Base-by-base conservation (phyloP, 2,113 vertebrate genomes). In the Anthoscopus minutus region DNA sequence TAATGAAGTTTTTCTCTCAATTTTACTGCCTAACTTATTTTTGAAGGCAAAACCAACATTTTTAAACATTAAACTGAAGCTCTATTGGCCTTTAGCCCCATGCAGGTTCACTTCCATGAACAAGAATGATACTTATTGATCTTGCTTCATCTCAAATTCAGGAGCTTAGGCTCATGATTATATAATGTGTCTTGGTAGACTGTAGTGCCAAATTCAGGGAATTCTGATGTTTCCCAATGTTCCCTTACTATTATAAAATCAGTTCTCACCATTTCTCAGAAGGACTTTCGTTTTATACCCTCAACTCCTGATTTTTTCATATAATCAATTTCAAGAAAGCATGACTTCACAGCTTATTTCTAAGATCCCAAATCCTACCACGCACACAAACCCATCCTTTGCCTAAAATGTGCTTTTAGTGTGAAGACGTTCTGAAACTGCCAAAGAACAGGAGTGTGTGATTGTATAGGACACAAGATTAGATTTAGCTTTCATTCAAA, bases 91-190 rank as follows among this genome's bases (percentile, higher is more conserved):
- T 72, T 73, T 47, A 81, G 89, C 40, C 64, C 64, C 10, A 51
- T 6, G 23, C 45, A 85, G 56, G 80, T 67, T 95, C 74, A 86
- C 37, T 69, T 88, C 93, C 42, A n/a, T 31, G 67, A 86, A 45
- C 19, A 88, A 85, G 69, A 92, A 91, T 71, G 76, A 81, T 56
- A 81, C 56, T 90, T 88, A 56, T 7, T 71, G 54, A 83, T 92
- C 60, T 54, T 92, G 86, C 69, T 96, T 88, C 50, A 69, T 42
- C 57, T 94, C 93, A 92, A 66, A 93, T 83, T 77, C 62, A 89
- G 60, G 57, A 65, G 28, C 27, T 94, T 67, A 60, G 42, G 22
- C 62, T 92, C 60, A 61, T 9, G 44, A 81, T 61, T 77, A 89
- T 57, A 69, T 54, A 64, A 38, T 27, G 24, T 45, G 31, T 57